phyloP scores from a whole-genome alignment of 2,888 invertebrate genomes.

The Epistrophe eligans region DNA sequence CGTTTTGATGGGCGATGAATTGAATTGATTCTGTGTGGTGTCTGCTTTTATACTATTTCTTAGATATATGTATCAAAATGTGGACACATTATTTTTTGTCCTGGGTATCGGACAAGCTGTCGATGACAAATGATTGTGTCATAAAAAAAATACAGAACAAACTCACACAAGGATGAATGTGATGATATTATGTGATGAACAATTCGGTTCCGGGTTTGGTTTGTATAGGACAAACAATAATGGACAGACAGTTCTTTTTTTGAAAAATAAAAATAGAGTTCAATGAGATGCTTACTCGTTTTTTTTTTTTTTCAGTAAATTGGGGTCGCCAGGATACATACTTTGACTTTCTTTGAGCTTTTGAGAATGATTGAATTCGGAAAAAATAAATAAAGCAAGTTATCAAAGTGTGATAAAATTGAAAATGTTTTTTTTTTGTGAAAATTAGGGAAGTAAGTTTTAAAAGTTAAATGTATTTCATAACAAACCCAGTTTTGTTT shows the following conservation, averaged over 20 bases:
- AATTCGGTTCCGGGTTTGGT: not conserved
- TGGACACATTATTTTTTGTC: slow-evolving; percentile 4
- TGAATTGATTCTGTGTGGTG: slow-evolving; percentile 19
- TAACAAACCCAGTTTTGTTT: too few species aligned
- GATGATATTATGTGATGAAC: slow-evolving; percentile 3
- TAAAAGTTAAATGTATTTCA: too few species aligned
- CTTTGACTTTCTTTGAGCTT: not conserved
- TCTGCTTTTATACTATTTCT: not conserved
- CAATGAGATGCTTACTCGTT: not conserved
- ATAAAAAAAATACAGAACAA: slow-evolving; percentile 1
- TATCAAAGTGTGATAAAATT: not conserved
- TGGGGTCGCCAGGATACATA: not conserved
- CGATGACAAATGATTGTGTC: slow-evolving; percentile 22
- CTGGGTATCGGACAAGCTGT: slow-evolving; percentile 10
- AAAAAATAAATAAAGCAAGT: not conserved
- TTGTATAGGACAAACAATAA: not conserved
- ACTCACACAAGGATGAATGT: not conserved
- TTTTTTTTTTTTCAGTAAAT: not conserved
- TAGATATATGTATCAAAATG: slow-evolving; percentile 10
- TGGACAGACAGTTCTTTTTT: not conserved
- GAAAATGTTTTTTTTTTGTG: not conserved
- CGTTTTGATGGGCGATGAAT: slow-evolving; percentile 36
- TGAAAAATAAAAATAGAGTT: not conserved
- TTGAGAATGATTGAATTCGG: not conserved
- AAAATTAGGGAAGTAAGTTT: not conserved